These are phyloP conservation scores for Bradypodion ventrale DNA, from an alignment of 2,797 vertebrate species.

Conservation along the genomic window DNA sequence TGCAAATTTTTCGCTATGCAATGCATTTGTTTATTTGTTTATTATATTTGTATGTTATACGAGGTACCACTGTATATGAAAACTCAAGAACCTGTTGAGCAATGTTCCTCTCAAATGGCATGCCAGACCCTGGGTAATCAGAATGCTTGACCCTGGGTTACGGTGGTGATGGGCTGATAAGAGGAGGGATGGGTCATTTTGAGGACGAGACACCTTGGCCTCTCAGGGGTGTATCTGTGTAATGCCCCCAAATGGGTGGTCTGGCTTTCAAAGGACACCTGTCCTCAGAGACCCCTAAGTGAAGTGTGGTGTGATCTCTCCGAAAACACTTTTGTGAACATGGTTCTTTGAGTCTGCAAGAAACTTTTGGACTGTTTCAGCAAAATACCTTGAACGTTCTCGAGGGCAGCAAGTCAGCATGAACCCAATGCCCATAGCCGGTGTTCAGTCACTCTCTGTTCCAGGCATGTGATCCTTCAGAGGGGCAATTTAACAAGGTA, in stretches of 20 bases:
- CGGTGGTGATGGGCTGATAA: too few species aligned
- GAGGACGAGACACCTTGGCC: background rate
- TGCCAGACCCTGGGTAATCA: too few species aligned
- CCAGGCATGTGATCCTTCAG: rapidly evolving
- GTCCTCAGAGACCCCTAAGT: background rate
- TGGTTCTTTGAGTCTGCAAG: background rate
- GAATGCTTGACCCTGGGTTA: too few species aligned
- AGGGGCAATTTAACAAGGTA: background rate
- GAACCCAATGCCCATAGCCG: background rate
- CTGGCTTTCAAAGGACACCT: background rate
- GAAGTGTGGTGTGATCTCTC: background rate
- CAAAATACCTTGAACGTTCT: background rate
- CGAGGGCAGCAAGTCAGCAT: background rate
- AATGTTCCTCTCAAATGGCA: too few species aligned
- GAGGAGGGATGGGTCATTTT: too few species aligned
- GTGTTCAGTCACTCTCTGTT: constrained; percentile 3
- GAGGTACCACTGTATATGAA: too few species aligned
- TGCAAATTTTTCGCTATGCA: too few species aligned
- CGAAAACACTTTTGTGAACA: background rate
- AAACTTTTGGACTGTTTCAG: background rate
- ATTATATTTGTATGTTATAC: too few species aligned
- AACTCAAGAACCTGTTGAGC: too few species aligned
- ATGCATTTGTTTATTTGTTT: too few species aligned
- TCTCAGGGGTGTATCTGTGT: too few species aligned
- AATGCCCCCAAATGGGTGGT: background rate